phyloP scores from a whole-genome alignment of 2,888 invertebrate species.

The Harpalus rubripes region DNA sequence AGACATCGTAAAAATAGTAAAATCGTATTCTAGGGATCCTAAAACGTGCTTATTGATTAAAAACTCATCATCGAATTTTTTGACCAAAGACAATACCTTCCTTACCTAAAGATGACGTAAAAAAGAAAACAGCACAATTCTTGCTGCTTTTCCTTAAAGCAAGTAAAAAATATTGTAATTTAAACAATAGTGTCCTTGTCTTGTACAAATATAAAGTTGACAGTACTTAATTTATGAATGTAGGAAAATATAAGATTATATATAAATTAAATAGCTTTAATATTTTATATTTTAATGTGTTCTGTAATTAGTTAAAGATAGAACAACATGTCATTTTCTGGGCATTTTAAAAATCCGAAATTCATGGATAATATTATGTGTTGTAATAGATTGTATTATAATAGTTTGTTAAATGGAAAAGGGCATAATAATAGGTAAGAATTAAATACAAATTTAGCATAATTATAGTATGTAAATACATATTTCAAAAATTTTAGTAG shows the following conservation, averaged over 20 bases:
- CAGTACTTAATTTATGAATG: background rate
- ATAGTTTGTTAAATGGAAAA: constrained; percentile 12
- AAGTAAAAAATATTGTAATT: background rate
- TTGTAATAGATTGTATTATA: constrained; percentile 22
- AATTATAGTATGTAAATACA: too few species aligned
- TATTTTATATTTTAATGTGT: background rate
- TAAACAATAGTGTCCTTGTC: background rate
- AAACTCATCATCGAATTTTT: too few species aligned
- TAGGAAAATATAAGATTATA: background rate
- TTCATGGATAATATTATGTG: constrained; percentile 6
- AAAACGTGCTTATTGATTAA: too few species aligned
- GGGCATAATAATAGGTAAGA: constrained; percentile 16
- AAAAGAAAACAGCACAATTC: too few species aligned
- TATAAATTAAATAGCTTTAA: constrained; percentile 7
- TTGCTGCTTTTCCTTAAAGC: background rate
- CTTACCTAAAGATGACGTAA: too few species aligned
- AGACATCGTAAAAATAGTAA: too few species aligned
- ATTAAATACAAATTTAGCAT: background rate
- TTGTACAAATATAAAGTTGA: constrained; percentile 8
- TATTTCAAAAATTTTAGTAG: too few species aligned
- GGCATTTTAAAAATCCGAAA: constrained; percentile 10
- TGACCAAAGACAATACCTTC: too few species aligned
- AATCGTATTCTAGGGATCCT: too few species aligned
- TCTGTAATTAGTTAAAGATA: background rate
- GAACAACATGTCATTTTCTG: background rate